These are phyloP conservation scores for Connochaetes taurinus DNA, from an alignment of 2,113 vertebrate species.

Conservation along the genomic window DNA sequence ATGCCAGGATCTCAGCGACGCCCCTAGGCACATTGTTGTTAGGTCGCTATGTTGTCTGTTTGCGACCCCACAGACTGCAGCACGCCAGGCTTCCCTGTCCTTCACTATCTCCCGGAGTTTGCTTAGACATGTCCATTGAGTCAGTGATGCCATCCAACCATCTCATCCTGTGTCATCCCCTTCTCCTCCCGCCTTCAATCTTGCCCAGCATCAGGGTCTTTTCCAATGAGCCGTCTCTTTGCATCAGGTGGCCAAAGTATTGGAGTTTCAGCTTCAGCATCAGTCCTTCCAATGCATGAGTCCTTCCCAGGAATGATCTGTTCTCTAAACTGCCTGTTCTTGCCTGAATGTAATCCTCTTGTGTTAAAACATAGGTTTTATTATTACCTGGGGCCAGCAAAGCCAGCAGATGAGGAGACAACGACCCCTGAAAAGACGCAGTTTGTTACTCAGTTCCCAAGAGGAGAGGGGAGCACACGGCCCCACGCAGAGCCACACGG, in stretches of 20 bases:
- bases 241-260: neutral
- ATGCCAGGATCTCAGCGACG: fast-evolving
- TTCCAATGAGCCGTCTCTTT: fast-evolving
- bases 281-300: neutral
- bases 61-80: neutral
- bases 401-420: neutral
- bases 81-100: neutral
- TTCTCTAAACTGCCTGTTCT: neutral
- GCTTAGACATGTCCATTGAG: neutral
- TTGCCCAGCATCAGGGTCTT: neutral
- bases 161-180: neutral
- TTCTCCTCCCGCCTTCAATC: neutral
- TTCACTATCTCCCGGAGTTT: neutral
- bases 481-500: fast-evolving
- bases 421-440: fast-evolving
- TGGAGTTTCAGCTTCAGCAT: neutral
- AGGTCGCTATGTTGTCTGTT: neutral
- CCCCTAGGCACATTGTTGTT: neutral
- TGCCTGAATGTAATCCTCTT: neutral
- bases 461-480: neutral
- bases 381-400: neutral
- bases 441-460: neutral
- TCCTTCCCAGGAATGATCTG: neutral
- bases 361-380: neutral
- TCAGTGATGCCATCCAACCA: neutral